A percentile compares a stretch with the other conserved stretches of the same genome.
phyloP scores from a whole-genome alignment of 1,140 invertebrate genomes.

The Ditylenchus dipsaci region DNA sequence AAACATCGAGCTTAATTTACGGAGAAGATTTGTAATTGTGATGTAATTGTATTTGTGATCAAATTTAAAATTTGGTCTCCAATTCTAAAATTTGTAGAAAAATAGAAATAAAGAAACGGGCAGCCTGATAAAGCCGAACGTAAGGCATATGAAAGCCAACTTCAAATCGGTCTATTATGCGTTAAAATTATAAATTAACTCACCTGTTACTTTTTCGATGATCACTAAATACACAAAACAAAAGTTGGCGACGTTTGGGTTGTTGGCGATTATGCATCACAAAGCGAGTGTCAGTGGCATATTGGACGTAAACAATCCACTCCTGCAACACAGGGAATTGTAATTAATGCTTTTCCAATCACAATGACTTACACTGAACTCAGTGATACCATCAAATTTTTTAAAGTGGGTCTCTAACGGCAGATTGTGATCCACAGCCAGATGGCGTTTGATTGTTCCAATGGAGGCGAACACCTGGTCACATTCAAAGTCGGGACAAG shows the following conservation, averaged over 20 bases:
- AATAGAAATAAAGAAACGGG: too few relatives aligned
- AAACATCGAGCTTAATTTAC: too few relatives aligned
- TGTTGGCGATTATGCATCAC: constrained; percentile 3
- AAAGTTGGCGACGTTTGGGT: not conserved
- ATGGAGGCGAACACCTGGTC: not conserved
- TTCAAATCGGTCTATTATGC: too few relatives aligned
- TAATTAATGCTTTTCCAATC: too few relatives aligned
- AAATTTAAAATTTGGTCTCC: too few relatives aligned
- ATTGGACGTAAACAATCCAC: not conserved
- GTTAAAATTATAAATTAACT: too few relatives aligned
- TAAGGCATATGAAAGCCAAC: too few relatives aligned
- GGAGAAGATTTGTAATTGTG: too few relatives aligned
- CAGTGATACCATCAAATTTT: not conserved
- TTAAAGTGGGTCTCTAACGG: not conserved
- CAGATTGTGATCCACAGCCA: not conserved
- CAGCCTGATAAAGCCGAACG: too few relatives aligned
- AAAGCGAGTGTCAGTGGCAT: not conserved
- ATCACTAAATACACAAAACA: not conserved
- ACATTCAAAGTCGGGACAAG: not conserved
- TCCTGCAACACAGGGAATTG: too few relatives aligned
- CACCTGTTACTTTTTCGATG: not conserved
- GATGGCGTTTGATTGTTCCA: not conserved
- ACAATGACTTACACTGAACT: constrained; percentile 2
- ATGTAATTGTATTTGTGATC: too few relatives aligned
- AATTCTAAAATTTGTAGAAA: too few relatives aligned